Conservation (phyloP, 2,113 vertebrate genomes). For the Leptobrachium ailaonicum region DNA sequence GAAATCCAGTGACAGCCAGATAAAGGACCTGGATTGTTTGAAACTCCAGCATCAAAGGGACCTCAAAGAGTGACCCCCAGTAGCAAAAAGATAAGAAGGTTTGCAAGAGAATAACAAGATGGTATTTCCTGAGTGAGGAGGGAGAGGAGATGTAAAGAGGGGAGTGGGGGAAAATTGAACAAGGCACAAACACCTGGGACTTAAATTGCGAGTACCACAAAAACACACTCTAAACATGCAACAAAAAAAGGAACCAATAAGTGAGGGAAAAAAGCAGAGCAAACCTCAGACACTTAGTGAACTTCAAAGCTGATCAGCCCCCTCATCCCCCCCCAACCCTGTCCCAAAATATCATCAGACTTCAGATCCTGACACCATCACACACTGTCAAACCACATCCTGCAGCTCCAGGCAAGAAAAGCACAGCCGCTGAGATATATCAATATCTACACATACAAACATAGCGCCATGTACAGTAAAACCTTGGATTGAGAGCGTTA, state of each 20-base stretch:
- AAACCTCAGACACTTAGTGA: neutral
- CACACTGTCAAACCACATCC: too few relatives aligned
- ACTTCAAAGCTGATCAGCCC: slow-evolving; percentile 6
- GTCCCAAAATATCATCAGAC: too few relatives aligned
- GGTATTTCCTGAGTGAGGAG: neutral
- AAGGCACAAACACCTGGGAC: slow-evolving; percentile 30
- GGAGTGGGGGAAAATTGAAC: neutral
- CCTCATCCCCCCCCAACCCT: neutral
- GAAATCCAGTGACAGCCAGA: slow-evolving; percentile 28
- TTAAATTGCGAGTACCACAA: slow-evolving; percentile 10
- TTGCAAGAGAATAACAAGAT: slow-evolving; percentile 17
- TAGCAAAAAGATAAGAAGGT: slow-evolving; percentile 11
- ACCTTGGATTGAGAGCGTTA: too few relatives aligned
- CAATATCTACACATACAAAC: too few relatives aligned
- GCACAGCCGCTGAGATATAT: too few relatives aligned
- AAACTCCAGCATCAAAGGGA: slow-evolving; percentile 20
- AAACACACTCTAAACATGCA: neutral
- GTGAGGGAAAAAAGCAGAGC: neutral
- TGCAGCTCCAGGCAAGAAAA: too few relatives aligned
- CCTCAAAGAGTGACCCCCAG: slow-evolving; percentile 24
- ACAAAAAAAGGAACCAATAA: neutral
- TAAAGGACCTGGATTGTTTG: neutral
- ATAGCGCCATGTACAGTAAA: too few relatives aligned
- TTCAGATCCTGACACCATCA: too few relatives aligned
- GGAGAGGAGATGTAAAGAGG: too few relatives aligned